Evolutionary conservation across 1,140 invertebrate species (phyloP), one percentile per base, ranked within the genome.

Genomic region (Drosophila subpulchrella): DNA sequence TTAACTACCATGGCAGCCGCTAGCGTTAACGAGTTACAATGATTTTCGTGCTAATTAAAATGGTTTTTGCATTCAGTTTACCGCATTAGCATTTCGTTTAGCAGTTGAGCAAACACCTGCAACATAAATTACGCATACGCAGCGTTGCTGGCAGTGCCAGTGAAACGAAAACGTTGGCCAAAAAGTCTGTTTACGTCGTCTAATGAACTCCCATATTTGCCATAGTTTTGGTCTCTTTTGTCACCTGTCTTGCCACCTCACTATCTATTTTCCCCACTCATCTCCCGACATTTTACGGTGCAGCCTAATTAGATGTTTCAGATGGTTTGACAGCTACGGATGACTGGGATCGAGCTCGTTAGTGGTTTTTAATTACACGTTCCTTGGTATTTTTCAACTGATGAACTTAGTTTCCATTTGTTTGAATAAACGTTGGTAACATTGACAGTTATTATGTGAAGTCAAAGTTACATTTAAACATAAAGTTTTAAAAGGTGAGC

Each of bases 1-100:
- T 15, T 7, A 6, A 7, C 34, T 41, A 51, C 75, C 41, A 53
- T 72, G 56, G 57, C 78, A 61, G 27, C 74, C 36, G 58, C 42
- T 61, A 60, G 46, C 38, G 60, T 81, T 90, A 90, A 90, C 88
- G 82, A 90, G 88, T 88, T 90, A 90, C 88, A 90, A 90, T 90
- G 88, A 81, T 82, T 81, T 83, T 75, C 72, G 88, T 90, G 88
- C 88, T 90, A 90, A 90, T 90, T 90, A 90, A 90, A 90, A 90
- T 81, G 88, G 80, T 90, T 90, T 90, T 90, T 90, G 77, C 80
- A 88, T 90, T 88, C 67, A 86, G 80, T 86, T 91, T 90, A 85
- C 85, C 81, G 81, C 85, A 89, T 89, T 81, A 90, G 85, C 88
- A 90, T 81, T 89, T 81, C 81, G 80, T 81, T 90, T 75, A 90